Evolutionary conservation across 2,113 vertebrate genomes (phyloP).

Genomic region (Caranx ignobilis): DNA sequence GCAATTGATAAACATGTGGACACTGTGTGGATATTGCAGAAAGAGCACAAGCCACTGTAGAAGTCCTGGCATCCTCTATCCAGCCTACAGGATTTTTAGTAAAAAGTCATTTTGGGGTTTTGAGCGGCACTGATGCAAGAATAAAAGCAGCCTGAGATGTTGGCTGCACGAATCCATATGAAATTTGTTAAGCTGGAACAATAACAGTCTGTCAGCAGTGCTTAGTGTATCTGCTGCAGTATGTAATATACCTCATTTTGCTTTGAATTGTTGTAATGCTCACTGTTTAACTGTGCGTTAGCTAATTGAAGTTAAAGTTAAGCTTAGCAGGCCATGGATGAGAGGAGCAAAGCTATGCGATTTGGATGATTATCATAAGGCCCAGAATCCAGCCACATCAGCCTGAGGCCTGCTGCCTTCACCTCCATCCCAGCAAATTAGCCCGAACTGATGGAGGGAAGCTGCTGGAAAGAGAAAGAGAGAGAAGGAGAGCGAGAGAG

Average conservation of each 20-base stretch:
- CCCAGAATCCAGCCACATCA: slow-evolving; percentile 21
- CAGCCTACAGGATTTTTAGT: not conserved
- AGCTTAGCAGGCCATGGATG: slow-evolving; percentile 31
- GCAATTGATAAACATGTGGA: slow-evolving; percentile 40
- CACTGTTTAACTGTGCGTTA: slow-evolving; percentile 23
- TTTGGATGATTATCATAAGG: slow-evolving; percentile 48
- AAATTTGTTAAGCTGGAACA: slow-evolving; percentile 51
- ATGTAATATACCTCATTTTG: slow-evolving; percentile 39
- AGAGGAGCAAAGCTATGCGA: slow-evolving; percentile 45
- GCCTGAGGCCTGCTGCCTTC: slow-evolving; percentile 47
- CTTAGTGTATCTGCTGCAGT: slow-evolving; percentile 30
- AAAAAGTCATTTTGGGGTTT: slow-evolving; percentile 11
- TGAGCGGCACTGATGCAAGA: slow-evolving; percentile 9
- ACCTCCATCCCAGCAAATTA: slow-evolving; percentile 66
- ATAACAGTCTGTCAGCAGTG: slow-evolving; percentile 44
- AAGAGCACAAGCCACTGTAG: not conserved
- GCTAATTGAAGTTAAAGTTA: slow-evolving; percentile 38
- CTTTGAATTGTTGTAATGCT: slow-evolving; percentile 14
- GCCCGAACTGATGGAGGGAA: slow-evolving; percentile 60
- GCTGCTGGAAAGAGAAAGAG: slow-evolving; percentile 49
- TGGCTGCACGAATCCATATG: slow-evolving; percentile 34
- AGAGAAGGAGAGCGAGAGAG: slow-evolving; percentile 45
- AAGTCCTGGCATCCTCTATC: slow-evolving; percentile 7
- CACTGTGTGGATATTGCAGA: slow-evolving; percentile 22
- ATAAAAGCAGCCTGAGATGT: slow-evolving; percentile 15